phyloP scores from a whole-genome alignment of 37 sponge, comb jelly and placozoan species.

The Beroe forskalii region DNA sequence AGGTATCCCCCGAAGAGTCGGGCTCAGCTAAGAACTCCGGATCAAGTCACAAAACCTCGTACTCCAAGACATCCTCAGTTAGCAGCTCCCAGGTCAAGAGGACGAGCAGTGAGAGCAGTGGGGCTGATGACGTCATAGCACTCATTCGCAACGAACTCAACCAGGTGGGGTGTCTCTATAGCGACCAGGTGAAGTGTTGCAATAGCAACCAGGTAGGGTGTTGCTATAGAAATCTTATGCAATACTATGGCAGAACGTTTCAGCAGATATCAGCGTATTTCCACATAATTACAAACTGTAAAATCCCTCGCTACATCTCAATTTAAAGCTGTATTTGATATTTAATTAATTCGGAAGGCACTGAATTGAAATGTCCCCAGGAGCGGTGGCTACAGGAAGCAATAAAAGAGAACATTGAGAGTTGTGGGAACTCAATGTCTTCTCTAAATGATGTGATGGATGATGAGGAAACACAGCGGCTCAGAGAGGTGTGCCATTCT shows the following conservation, averaged over 20 bases:
- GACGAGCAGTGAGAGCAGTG: constrained; percentile 64
- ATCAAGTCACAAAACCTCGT: constrained; percentile 52
- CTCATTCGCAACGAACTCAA: constrained; percentile 53
- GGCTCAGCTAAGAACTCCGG: constrained; percentile 49
- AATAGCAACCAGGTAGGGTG: no score
- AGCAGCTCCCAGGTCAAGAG: constrained; percentile 57
- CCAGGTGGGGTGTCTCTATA: background rate
- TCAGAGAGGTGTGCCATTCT: constrained; percentile 1
- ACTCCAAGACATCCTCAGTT: constrained; percentile 57
- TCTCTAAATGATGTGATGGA: constrained; percentile 65
- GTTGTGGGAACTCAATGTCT: constrained; percentile 41
- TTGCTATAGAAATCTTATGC: no score
- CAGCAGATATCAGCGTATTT: no score
- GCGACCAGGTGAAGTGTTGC: background rate
- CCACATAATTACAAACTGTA: no score
- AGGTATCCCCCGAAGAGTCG: constrained; percentile 46
- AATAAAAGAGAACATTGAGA: constrained; percentile 59
- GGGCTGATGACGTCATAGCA: constrained; percentile 53
- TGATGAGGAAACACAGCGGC: constrained; percentile 40
- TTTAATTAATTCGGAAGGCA: background rate
- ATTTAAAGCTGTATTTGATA: no score
- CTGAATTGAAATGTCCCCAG: background rate
- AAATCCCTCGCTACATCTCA: no score
- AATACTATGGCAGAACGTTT: no score
- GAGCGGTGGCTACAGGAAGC: constrained; percentile 64